Evolutionary conservation across 1,140 invertebrate genomes (phyloP).

Genomic region (Gonioctena quinquepunctata): DNA sequence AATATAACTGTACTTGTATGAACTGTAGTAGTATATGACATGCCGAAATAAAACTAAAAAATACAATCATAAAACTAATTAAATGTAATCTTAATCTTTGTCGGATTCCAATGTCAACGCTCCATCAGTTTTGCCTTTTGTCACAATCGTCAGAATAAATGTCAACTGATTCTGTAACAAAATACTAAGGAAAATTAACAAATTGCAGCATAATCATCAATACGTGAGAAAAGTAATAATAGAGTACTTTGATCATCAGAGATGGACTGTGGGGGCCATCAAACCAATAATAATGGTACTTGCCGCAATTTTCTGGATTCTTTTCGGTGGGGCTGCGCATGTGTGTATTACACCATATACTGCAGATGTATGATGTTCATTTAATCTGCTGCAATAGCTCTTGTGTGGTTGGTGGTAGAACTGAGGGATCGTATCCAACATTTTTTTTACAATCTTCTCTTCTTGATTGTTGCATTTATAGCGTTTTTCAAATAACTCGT

Average conservation of each 20-base stretch:
- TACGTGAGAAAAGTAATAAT: conserved; percentile 5
- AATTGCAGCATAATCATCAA: too few species aligned
- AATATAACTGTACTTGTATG: too few species aligned
- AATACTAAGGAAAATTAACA: too few species aligned
- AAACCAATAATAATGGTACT: conserved; percentile 12
- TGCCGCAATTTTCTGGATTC: background rate
- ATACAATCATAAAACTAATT: too few species aligned
- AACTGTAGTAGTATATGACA: too few species aligned
- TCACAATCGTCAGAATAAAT: too few species aligned
- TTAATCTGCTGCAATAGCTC: background rate
- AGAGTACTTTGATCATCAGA: background rate
- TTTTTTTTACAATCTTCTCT: background rate
- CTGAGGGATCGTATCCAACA: background rate
- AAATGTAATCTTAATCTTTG: too few species aligned
- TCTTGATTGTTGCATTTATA: background rate
- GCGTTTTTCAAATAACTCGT: conserved; percentile 1
- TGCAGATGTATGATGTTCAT: background rate
- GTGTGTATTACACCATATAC: conserved; percentile 3
- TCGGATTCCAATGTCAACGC: too few species aligned
- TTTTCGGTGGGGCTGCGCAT: background rate
- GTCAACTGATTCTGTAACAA: too few species aligned
- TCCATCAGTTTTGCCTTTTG: too few species aligned
- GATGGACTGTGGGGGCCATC: conserved; percentile 5
- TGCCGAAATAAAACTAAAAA: too few species aligned
- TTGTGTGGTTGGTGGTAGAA: background rate